Base-by-base conservation (phyloP, 2,113 vertebrate genomes). In the Irena cyanogastra region DNA sequence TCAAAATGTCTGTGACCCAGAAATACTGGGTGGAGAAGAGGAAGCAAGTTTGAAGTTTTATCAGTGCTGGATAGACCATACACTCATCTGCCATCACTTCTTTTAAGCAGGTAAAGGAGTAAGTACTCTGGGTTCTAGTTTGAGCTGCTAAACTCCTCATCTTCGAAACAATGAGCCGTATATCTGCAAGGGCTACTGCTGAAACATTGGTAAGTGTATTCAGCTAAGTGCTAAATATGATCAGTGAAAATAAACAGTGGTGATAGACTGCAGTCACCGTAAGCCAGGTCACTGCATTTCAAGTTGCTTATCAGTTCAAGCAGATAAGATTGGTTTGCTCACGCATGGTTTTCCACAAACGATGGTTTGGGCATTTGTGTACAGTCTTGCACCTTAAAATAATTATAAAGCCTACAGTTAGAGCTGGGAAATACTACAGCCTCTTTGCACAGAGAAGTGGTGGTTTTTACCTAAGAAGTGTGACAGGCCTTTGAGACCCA, bases 281-380 rank as follows among this genome's bases (percentile, higher is more conserved):
- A 53, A 68, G 78, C n/a, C 35, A 47, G 54, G 68, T 81, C 35
- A 23, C 42, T 10, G 33, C 60, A 19, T 87, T 80, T 72, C 37
- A 56, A 37, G 65, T 50, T 91, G 57, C 33, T 70, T 83, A 57
- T 94, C 59, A 45, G 53, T 53, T 78, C 24, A 50, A 33, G 54
- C 49, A 68, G 87, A 19, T 94, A 76, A 65, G 66, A 35, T 19
- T 47, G 61, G 33, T 70, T 57, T 81, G 30, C n/a, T 94, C 2
- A 1, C 0, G 0, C 27, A 1, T 37, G 56, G 37, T 50, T 92
- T 89, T 94, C 77, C 52, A 72, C 41, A 39, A 56, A 50, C 0
- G 3, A 52, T 65, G 59, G 31, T 80, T 56, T 94, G 56, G 37
- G 37, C 17, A 13, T 88, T 90, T 72, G 42, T 80, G 59, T 83